Evolutionary conservation across 1,140 invertebrate species (phyloP).

Genomic region (Chelonus insularis): DNA sequence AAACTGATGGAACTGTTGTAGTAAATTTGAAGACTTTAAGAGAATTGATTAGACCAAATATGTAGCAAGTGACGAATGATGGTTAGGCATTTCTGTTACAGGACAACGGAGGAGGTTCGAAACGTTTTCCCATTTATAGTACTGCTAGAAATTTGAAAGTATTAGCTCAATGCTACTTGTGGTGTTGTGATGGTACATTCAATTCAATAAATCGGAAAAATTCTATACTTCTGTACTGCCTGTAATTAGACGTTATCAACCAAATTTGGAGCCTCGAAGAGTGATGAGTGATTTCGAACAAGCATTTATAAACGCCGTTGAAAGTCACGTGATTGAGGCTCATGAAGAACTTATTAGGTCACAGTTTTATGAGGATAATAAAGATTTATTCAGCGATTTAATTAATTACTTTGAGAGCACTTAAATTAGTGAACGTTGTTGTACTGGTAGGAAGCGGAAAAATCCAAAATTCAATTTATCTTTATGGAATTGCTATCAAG

Average conservation of each 20-base stretch:
- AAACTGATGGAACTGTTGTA: no score
- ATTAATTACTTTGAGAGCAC: constrained; percentile 20
- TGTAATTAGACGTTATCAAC: constrained; percentile 12
- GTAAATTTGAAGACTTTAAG: neutral
- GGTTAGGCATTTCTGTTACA: neutral
- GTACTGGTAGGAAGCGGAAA: neutral
- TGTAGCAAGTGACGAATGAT: neutral
- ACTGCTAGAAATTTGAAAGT: neutral
- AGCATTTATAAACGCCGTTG: constrained; percentile 16
- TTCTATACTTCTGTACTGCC: constrained; percentile 12
- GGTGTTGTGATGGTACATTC: constrained; percentile 13
- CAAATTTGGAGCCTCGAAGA: constrained; percentile 13
- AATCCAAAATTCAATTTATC: neutral
- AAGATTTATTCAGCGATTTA: neutral
- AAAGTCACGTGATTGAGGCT: neutral
- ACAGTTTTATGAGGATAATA: neutral
- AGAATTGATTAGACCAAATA: neutral
- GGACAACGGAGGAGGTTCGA: neutral
- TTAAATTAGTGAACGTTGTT: constrained; percentile 11
- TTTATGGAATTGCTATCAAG: neutral
- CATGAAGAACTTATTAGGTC: neutral
- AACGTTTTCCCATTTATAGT: neutral
- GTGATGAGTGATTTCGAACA: constrained; percentile 23
- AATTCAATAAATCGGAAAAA: neutral
- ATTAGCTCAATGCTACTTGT: neutral